phyloP scores from a whole-genome alignment of 1,140 invertebrate genomes.

The Drosophila sproati region DNA sequence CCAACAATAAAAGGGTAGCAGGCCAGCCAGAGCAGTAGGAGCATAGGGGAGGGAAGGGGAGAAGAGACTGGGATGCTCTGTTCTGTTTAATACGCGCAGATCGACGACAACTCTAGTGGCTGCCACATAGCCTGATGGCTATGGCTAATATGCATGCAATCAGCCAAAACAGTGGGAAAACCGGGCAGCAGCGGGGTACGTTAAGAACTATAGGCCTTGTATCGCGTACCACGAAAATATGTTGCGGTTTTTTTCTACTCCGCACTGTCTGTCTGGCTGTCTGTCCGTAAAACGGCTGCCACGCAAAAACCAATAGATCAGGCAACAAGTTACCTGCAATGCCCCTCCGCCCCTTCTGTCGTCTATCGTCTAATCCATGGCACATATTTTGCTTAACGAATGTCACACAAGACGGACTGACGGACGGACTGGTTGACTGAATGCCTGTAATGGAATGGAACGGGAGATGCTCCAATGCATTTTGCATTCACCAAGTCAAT shows the following conservation, averaged over 20 bases:
- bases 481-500: slow-evolving; percentile 44
- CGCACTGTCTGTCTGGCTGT: background rate
- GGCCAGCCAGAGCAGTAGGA: slow-evolving; percentile 22
- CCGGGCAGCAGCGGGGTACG: background rate
- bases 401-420: slow-evolving; percentile 59
- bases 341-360: slow-evolving; percentile 28
- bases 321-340: slow-evolving; percentile 48
- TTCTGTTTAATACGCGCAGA: slow-evolving; percentile 67
- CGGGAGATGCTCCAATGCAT: slow-evolving; percentile 46
- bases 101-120: slow-evolving; percentile 51
- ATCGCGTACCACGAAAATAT: slow-evolving; percentile 67
- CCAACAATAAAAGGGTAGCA: slow-evolving; percentile 64
- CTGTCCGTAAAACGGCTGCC: slow-evolving; percentile 62
- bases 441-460: slow-evolving; percentile 19
- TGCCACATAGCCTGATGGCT: slow-evolving; percentile 54
- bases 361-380: slow-evolving; percentile 38
- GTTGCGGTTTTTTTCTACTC: slow-evolving; percentile 42
- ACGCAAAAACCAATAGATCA: slow-evolving; percentile 79
- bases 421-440: slow-evolving; percentile 26
- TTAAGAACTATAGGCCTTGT: slow-evolving; percentile 8
- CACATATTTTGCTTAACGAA: slow-evolving; percentile 81
- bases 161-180: slow-evolving; percentile 33
- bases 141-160: slow-evolving; percentile 80
- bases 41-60: slow-evolving; percentile 9
- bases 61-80: slow-evolving; percentile 1